Conservation (phyloP, 2,888 invertebrate species). For the Pecten maximus region DNA sequence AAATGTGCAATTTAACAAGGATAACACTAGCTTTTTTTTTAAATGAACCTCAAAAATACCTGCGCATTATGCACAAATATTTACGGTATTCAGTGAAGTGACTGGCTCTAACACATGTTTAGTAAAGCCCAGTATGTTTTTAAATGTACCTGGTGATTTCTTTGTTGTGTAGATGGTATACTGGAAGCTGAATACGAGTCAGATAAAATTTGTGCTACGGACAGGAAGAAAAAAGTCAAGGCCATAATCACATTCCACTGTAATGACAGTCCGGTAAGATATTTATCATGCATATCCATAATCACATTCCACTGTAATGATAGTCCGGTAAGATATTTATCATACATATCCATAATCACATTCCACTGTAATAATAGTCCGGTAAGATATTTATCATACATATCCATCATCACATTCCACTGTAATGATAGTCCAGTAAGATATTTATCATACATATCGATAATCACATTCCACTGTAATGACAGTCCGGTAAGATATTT, state of each 20-base stretch:
- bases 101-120: too few species aligned
- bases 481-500: too few species aligned
- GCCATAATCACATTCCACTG: conserved; percentile 72
- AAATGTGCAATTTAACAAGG: too few species aligned
- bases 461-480: not conserved
- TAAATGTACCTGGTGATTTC: not conserved
- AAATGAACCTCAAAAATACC: too few species aligned
- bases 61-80: too few species aligned
- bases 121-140: too few species aligned
- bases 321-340: conserved; percentile 43
- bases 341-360: not conserved
- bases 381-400: conserved; percentile 42
- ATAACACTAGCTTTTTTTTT: too few species aligned
- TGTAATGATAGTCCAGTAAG: conserved; percentile 41
- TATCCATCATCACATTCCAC: not conserved
- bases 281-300: not conserved
- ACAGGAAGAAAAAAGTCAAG: conserved; percentile 62
- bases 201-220: conserved; percentile 63
- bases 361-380: not conserved
- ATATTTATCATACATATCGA: too few species aligned
- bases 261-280: conserved; percentile 54
- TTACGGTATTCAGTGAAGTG: too few species aligned
- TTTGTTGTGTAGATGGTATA: conserved; percentile 65
- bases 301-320: not conserved
- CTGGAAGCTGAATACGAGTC: conserved; percentile 69